Conservation (phyloP, 2,888 invertebrate genomes). For the Chouioia cunea region DNA sequence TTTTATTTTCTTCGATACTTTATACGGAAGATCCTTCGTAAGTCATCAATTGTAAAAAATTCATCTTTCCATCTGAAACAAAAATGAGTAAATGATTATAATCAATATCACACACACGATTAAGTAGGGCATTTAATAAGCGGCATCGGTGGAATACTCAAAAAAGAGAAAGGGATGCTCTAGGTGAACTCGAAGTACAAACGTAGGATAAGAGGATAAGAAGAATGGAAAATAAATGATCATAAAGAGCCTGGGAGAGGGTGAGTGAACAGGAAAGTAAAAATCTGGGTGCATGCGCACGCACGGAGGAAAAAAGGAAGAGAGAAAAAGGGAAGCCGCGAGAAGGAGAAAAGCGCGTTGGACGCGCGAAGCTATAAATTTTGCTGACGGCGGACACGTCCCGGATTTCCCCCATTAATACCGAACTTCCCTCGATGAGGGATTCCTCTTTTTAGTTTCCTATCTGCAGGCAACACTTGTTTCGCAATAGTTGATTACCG, state of each 20-base stretch:
- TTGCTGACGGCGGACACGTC: constrained; percentile 51
- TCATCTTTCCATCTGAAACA: too few relatives aligned
- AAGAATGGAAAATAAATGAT: constrained; percentile 31
- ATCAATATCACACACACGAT: too few relatives aligned
- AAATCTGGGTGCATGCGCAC: not conserved
- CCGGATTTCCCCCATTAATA: constrained; percentile 62
- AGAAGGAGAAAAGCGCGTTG: constrained; percentile 25
- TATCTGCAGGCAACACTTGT: constrained; percentile 41
- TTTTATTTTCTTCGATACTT: too few relatives aligned
- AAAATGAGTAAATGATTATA: too few relatives aligned
- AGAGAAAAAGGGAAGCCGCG: constrained; percentile 7
- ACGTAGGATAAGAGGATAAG: constrained; percentile 1
- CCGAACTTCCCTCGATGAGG: constrained; percentile 55
- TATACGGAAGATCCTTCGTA: too few relatives aligned
- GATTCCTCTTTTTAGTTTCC: constrained; percentile 45
- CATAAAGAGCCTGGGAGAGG: constrained; percentile 16
- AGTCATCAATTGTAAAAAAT: too few relatives aligned
- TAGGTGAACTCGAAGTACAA: too few relatives aligned
- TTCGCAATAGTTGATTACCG: constrained; percentile 48
- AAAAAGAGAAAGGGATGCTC: too few relatives aligned
- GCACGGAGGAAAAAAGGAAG: constrained; percentile 7
- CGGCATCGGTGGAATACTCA: not conserved
- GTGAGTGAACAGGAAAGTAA: not conserved
- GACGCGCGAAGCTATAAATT: constrained; percentile 52
- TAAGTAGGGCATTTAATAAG: not conserved